These are phyloP conservation scores for Halictus ligatus DNA, from an alignment of 2,888 invertebrate species.

Conservation along the genomic window DNA sequence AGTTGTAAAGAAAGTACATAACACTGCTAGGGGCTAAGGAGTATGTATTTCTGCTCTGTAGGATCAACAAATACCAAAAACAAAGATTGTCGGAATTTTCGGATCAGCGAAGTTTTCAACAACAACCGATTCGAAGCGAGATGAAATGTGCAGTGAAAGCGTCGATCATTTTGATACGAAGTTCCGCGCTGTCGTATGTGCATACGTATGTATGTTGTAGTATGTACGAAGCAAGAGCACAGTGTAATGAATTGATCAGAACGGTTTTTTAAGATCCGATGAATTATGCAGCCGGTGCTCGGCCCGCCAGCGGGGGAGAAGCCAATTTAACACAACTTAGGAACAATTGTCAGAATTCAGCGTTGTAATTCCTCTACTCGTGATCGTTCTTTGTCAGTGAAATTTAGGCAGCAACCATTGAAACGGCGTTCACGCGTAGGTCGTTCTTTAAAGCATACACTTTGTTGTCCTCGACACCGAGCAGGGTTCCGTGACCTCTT, in stretches of 20 bases:
- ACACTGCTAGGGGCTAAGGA: background rate
- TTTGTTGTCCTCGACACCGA: conserved; percentile 29
- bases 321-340: conserved; percentile 52
- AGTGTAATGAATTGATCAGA: background rate
- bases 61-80: background rate
- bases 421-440: conserved; percentile 25
- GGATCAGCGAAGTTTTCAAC: background rate
- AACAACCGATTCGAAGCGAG: background rate
- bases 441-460: conserved; percentile 25
- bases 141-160: background rate
- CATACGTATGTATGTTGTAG: background rate
- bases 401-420: conserved; percentile 46
- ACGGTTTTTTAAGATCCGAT: conserved; percentile 12
- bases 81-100: background rate
- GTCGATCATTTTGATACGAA: background rate
- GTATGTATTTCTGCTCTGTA: background rate
- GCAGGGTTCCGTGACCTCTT: conserved; percentile 37
- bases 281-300: conserved; percentile 28
- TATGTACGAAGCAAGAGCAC: background rate
- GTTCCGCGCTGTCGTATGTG: background rate
- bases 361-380: conserved; percentile 57
- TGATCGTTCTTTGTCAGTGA: conserved; percentile 43
- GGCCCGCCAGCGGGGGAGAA: background rate
- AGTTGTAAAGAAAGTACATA: background rate
- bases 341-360: conserved; percentile 48